phyloP scores from a whole-genome alignment of 2,888 invertebrate species.

The Prosopocoilus inquinatus region DNA sequence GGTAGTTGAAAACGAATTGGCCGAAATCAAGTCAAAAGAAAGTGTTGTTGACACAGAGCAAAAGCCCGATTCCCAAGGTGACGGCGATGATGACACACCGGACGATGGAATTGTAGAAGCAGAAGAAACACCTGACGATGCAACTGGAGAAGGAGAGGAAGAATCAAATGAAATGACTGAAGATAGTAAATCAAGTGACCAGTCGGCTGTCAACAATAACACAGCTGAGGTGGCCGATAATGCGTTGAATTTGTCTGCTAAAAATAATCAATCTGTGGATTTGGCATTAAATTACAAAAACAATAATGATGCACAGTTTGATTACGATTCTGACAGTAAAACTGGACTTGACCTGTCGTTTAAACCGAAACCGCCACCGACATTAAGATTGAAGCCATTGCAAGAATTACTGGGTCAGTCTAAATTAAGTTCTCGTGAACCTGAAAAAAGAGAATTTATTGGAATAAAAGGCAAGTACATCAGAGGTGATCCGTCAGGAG shows the following conservation, averaged over 20 bases:
- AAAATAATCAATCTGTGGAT: conserved; percentile 6
- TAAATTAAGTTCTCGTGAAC: neutral
- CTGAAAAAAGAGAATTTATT: conserved; percentile 28
- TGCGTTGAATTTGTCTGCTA: conserved; percentile 12
- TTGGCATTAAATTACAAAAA: conserved; percentile 11
- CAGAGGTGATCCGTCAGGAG: conserved; percentile 25
- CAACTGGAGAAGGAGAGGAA: conserved; percentile 20
- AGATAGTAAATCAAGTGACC: conserved; percentile 13
- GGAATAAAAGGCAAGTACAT: conserved; percentile 35
- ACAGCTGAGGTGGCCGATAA: conserved; percentile 5
- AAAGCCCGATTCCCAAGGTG: neutral
- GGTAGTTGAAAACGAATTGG: conserved; percentile 8
- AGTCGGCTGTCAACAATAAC: conserved; percentile 2
- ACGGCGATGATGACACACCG: conserved; percentile 3
- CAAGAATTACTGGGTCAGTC: conserved; percentile 21
- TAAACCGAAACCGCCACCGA: conserved; percentile 7
- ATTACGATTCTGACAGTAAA: neutral
- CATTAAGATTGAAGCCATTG: conserved; percentile 14
- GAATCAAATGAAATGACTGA: conserved; percentile 4
- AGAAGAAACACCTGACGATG: conserved; percentile 28
- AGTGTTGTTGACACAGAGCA: neutral
- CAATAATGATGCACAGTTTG: neutral
- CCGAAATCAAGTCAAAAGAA: conserved; percentile 10
- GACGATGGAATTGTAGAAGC: conserved; percentile 27
- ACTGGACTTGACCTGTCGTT: conserved; percentile 10